These are phyloP conservation scores for Willowsia nigromaculata DNA, from an alignment of 2,888 invertebrate genomes.

Conservation along the genomic window DNA sequence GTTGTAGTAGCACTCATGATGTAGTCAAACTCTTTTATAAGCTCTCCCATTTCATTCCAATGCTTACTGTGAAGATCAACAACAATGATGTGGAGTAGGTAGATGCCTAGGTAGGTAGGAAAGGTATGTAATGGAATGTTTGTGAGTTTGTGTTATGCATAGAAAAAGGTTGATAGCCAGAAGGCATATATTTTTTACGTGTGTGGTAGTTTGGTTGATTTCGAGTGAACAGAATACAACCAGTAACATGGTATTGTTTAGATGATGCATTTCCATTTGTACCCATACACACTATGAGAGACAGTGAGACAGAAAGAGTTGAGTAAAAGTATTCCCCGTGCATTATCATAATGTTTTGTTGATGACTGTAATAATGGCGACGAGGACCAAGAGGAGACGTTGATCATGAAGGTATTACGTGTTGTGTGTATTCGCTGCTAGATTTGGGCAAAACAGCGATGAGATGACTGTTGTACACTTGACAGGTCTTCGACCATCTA, in stretches of 20 bases:
- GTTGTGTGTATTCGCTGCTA: conserved; percentile 32
- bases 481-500: conserved; percentile 63
- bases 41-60: neutral
- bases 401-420: neutral
- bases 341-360: conserved; percentile 31
- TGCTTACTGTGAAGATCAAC: neutral
- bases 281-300: too few species aligned
- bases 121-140: conserved; percentile 48
- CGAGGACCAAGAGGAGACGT: neutral
- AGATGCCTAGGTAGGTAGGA: neutral
- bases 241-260: neutral
- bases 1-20: too few species aligned
- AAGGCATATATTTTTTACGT: conserved; percentile 48
- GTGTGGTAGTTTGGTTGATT: neutral
- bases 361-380: conserved; percentile 22
- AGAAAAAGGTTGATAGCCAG: conserved; percentile 43
- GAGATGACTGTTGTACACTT: conserved; percentile 50
- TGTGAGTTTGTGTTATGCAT: conserved; percentile 5
- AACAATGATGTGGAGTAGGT: neutral
- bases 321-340: neutral
- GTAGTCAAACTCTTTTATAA: neutral
- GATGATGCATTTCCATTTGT: too few species aligned
- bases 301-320: too few species aligned
- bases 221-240: neutral
- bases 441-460: conserved; percentile 59